Percentiles rank a stretch among this genome's conserved stretches.
phyloP scores from a whole-genome alignment of 2,888 invertebrate genomes.

The Amaurobius ferox region DNA sequence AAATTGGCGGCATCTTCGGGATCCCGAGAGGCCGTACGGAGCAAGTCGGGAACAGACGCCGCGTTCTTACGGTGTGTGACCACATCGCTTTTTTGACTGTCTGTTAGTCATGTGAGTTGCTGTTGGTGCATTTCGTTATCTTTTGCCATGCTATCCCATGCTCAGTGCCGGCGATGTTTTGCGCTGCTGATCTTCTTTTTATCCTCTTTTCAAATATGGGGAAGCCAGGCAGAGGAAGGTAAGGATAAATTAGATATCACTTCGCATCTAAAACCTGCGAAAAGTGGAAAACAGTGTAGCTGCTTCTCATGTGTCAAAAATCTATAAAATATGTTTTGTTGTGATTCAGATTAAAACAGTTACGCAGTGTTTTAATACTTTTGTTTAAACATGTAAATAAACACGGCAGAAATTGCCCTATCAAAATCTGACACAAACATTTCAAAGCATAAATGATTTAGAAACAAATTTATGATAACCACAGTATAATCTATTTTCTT shows the following conservation, averaged over 20 bases:
- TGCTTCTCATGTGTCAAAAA: too few relatives aligned
- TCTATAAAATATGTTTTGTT: too few relatives aligned
- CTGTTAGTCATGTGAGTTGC: conserved; percentile 21
- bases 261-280: too few relatives aligned
- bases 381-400: too few relatives aligned
- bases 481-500: too few relatives aligned
- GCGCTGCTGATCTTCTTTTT: conserved; percentile 11
- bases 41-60: not conserved
- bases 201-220: conserved; percentile 8
- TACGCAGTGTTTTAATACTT: too few relatives aligned
- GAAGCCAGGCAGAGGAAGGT: conserved; percentile 16
- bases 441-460: too few relatives aligned
- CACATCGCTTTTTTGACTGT: conserved; percentile 13
- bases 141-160: conserved; percentile 22
- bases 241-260: not conserved
- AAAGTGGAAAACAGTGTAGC: too few relatives aligned
- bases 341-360: too few relatives aligned
- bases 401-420: too few relatives aligned
- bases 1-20: not conserved
- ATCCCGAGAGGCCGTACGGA: not conserved
- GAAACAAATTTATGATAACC: too few relatives aligned
- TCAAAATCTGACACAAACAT: too few relatives aligned
- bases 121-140: conserved; percentile 14
- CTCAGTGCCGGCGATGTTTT: conserved; percentile 18
- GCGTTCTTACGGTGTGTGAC: not conserved